Base-by-base conservation (phyloP, 1,140 invertebrate species). In the Eulimnadia texana region DNA sequence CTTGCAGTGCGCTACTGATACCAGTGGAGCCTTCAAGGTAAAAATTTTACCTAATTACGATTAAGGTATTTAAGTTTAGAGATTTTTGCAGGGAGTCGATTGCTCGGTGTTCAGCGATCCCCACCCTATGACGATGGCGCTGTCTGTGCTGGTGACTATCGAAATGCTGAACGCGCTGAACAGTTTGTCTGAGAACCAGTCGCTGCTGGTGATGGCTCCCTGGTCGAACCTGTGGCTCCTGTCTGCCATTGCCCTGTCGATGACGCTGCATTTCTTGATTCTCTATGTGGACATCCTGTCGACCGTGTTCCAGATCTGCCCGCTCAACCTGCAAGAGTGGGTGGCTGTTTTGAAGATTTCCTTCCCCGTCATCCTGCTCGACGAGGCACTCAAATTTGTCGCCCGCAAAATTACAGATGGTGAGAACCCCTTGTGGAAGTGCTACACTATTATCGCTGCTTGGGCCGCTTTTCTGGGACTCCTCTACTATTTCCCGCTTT, bases 151-250 rank as follows among this genome's bases (percentile, higher is more conserved):
- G 65, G 96, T 99, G 66, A 98, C 95, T 69, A 99, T 99, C 82
- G 97, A 99, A 82, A 99, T 99, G 96, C 86, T 98, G 75, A 99
- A 99, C 78, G 96, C 97, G 66, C 90, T 99, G 82, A 99, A 99
- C 90, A 97, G 92, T 75, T 88, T 98, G 73, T 98, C 93, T 70
- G 97, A 99, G 79, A 99, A 99, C 80, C 97, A 99, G 79, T 99
- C 96, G 53, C 81, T 99, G 63, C 76, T 98, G 60, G 80, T 84
- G 63, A 99, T 99, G 96, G 96, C 96, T 13, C 97, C 97, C 71
- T 99, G 97, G 97, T 88, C 80, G 72, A 99, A 99, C 80, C 79
- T 92, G 77, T 98, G 94, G 93, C 82, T 99, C 69, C 81, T 99
- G 69, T 90, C 86, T 67, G 93, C 97, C 69, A 99, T 99, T 84